Conservation (phyloP, 2,113 vertebrate species). For the Pangasianodon hypophthalmus region DNA sequence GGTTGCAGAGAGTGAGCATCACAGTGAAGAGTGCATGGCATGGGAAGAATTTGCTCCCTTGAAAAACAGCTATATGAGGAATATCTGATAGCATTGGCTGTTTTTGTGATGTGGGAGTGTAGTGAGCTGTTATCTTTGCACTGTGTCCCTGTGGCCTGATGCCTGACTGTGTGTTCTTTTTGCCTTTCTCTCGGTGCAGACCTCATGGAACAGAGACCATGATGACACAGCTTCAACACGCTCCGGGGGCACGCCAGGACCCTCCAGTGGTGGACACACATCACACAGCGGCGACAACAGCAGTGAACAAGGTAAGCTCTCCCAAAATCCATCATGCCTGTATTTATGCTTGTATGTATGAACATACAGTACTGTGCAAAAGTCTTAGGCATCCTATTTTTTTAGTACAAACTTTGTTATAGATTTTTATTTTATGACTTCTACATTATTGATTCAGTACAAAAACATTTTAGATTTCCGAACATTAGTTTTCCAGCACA, state of each 20-base stretch:
- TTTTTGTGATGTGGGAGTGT: slow-evolving; percentile 41
- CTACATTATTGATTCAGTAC: too few relatives aligned
- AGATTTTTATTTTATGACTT: too few relatives aligned
- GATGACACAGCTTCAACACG: slow-evolving; percentile 97
- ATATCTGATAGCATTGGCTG: slow-evolving; percentile 46
- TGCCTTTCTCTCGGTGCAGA: slow-evolving; percentile 70
- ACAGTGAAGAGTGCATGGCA: not conserved
- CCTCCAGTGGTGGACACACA: slow-evolving; percentile 96
- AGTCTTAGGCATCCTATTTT: too few relatives aligned
- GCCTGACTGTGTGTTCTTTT: slow-evolving; percentile 37
- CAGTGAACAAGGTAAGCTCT: slow-evolving; percentile 95
- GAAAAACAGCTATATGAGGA: slow-evolving; percentile 33
- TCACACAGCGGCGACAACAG: slow-evolving; percentile 99
- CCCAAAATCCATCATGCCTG: not conserved
- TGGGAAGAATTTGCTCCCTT: not conserved
- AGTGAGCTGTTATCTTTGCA: slow-evolving; percentile 42
- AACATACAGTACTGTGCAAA: slow-evolving; percentile 3
- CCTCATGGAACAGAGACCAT: slow-evolving; percentile 98
- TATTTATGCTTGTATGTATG: slow-evolving; percentile 25
- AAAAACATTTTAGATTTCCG: too few relatives aligned
- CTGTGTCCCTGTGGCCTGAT: slow-evolving; percentile 36
- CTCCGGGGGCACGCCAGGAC: slow-evolving; percentile 94
- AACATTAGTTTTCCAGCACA: too few relatives aligned
- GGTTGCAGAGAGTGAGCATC: not conserved
- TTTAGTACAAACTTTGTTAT: too few relatives aligned